These are phyloP conservation scores for Siniperca obscura DNA, from an alignment of 2,797 vertebrate genomes.

Conservation along the genomic window DNA sequence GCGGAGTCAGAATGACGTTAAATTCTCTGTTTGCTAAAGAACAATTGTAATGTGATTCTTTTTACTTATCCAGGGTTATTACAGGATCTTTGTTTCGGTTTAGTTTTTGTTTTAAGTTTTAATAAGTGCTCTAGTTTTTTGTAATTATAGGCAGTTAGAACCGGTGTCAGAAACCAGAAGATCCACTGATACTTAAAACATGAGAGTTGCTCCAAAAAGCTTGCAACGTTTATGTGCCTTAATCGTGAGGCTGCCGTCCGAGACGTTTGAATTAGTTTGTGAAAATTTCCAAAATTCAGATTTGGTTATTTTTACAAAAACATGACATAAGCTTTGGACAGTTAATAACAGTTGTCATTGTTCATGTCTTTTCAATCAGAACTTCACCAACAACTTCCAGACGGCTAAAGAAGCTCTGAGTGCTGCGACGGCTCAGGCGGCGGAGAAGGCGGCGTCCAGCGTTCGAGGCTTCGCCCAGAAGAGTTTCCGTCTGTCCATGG, in stretches of 20 bases:
- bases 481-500: conserved; percentile 91
- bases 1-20: not conserved
- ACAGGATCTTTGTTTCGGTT: not conserved
- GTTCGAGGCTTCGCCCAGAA: conserved; percentile 93
- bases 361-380: conserved; percentile 47
- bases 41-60: not conserved
- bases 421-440: conserved; percentile 92
- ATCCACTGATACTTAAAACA: not conserved
- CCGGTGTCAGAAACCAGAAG: not conserved
- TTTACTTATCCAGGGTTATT: too few relatives aligned
- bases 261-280: too few relatives aligned
- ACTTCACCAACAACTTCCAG: conserved; percentile 82
- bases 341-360: not conserved
- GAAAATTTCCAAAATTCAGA: too few relatives aligned
- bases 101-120: not conserved
- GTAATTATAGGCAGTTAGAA: not conserved
- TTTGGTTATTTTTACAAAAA: too few relatives aligned
- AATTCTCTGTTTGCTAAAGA: not conserved
- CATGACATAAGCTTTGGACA: too few relatives aligned
- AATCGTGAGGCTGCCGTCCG: too few relatives aligned
- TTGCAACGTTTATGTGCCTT: too few relatives aligned
- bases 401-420: conserved; percentile 90
- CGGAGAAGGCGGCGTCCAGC: conserved; percentile 93
- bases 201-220: too few relatives aligned
- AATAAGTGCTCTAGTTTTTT: too few relatives aligned